phyloP scores from a whole-genome alignment of 2,797 vertebrate genomes.

The Chromis chromis region DNA sequence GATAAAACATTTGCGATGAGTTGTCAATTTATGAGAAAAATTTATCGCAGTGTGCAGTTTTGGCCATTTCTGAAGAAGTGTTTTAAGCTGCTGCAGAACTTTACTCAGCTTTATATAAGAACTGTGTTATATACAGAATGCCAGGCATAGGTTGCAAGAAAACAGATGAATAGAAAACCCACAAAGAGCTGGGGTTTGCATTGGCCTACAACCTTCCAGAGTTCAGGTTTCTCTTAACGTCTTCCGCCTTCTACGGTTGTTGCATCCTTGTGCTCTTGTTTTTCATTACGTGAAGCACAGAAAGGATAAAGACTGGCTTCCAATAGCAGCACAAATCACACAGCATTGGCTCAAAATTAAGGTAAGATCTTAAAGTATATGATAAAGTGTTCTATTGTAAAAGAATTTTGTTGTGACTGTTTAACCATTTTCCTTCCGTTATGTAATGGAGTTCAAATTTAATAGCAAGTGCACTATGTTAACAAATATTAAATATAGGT shows the following conservation, averaged over 20 bases:
- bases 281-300: constrained; percentile 33
- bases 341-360: neutral
- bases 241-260: constrained; percentile 61
- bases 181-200: constrained; percentile 53
- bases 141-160: constrained; percentile 32
- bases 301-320: constrained; percentile 29
- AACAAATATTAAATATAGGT: neutral
- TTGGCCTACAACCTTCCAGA: constrained; percentile 53
- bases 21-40: neutral
- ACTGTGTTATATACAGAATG: neutral
- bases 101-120: neutral
- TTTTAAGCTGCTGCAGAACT: neutral
- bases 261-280: constrained; percentile 35
- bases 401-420: neutral
- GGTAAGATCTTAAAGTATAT: constrained; percentile 49
- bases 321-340: neutral
- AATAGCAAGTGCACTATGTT: neutral
- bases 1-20: neutral
- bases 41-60: neutral
- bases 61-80: neutral
- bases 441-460: neutral
- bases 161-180: constrained; percentile 43
- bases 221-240: constrained; percentile 43
- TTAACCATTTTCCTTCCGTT: neutral
- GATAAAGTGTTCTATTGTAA: neutral